Percentiles rank a stretch among this genome's conserved stretches.
phyloP scores from a whole-genome alignment of 2,797 vertebrate species.

The Clangula hyemalis region DNA sequence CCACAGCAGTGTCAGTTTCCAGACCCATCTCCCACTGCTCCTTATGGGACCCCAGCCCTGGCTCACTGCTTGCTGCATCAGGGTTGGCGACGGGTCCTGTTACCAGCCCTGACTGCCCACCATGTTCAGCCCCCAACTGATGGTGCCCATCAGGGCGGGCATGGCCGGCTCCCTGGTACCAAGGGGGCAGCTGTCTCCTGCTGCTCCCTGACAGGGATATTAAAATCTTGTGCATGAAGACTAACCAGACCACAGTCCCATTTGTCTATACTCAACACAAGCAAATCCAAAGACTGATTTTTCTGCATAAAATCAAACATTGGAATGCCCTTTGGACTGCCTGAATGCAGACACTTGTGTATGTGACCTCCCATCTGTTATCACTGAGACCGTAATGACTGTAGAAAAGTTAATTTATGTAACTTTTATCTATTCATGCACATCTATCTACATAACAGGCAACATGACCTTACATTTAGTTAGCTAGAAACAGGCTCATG shows the following conservation, averaged over 20 bases:
- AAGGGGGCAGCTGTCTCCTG: fast-evolving
- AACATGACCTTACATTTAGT: neutral
- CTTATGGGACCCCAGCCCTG: neutral
- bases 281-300: neutral
- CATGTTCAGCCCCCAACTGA: neutral
- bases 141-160: neutral
- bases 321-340: neutral
- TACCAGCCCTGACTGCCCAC: neutral
- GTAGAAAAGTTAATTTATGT: neutral
- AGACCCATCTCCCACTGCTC: neutral
- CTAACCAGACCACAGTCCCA: neutral
- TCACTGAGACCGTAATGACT: neutral
- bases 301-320: neutral
- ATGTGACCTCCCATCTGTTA: neutral
- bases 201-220: neutral
- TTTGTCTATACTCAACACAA: neutral
- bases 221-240: neutral
- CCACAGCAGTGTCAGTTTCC: neutral
- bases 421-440: neutral
- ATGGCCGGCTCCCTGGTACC: neutral
- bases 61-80: neutral
- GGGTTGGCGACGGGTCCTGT: fast-evolving
- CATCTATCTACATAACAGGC: neutral
- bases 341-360: neutral
- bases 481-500: neutral